Conservation (phyloP, 2,888 invertebrate genomes). For the Chrysomela aeneicollis region DNA sequence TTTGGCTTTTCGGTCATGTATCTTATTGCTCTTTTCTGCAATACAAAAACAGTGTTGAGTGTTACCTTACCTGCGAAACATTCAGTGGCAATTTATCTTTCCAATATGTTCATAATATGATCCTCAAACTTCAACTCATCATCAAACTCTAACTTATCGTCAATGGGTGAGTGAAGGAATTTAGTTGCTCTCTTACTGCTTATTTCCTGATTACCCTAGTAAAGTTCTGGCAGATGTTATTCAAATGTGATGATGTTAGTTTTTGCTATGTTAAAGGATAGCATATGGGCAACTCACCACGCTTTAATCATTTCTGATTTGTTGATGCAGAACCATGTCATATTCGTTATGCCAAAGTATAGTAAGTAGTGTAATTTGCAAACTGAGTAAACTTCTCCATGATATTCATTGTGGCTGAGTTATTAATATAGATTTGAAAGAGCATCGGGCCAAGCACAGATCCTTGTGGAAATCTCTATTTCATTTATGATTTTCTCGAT, state of each 20-base stretch:
- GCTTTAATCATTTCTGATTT: constrained; percentile 7
- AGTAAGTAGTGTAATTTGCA: neutral
- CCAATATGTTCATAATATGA: neutral
- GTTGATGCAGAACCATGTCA: constrained; percentile 11
- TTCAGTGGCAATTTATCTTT: constrained; percentile 2
- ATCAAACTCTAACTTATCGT: no score
- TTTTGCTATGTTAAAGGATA: constrained; percentile 9
- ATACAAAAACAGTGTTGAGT: neutral
- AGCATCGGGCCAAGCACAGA: constrained; percentile 9
- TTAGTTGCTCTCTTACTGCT: constrained; percentile 13
- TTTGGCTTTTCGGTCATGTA: neutral
- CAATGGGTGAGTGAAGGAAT: constrained; percentile 3
- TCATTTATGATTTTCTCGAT: neutral
- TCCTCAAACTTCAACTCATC: constrained; percentile 8
- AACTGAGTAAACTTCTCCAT: constrained; percentile 4
- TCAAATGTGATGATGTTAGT: neutral
- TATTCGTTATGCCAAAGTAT: constrained; percentile 6
- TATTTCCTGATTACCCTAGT: constrained; percentile 8
- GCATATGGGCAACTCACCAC: constrained; percentile 8
- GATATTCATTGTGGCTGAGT: neutral
- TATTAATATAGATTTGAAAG: neutral
- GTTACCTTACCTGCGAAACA: constrained; percentile 2
- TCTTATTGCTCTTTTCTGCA: constrained; percentile 1
- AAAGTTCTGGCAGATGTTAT: constrained; percentile 17
- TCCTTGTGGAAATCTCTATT: neutral